Percentiles rank a stretch among this genome's conserved stretches.
Conservation (phyloP, 2,797 vertebrate genomes). For the Naso thynnoides region DNA sequence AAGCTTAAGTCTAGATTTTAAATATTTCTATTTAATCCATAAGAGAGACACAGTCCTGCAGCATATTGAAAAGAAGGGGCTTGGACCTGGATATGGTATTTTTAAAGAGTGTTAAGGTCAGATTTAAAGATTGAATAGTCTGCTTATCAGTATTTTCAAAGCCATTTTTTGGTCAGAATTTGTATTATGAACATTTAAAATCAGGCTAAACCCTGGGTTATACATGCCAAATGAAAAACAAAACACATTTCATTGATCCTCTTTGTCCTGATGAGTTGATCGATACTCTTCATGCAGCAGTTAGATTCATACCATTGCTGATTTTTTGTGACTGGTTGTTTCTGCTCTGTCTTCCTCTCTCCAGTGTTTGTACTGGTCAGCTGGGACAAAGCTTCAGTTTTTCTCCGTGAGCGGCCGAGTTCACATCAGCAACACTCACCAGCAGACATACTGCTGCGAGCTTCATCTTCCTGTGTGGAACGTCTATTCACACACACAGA, state of each 20-base stretch:
- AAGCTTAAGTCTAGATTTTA: too few species aligned
- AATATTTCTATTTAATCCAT: too few species aligned
- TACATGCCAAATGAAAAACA: background rate
- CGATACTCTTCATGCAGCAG: background rate
- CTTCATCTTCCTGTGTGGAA: slow-evolving; percentile 18
- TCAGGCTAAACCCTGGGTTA: background rate
- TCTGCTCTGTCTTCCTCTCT: too few species aligned
- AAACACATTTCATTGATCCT: background rate
- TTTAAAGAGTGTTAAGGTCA: too few species aligned
- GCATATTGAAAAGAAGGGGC: too few species aligned
- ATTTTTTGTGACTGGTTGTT: too few species aligned
- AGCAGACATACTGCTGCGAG: slow-evolving; percentile 15
- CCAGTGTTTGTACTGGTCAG: background rate
- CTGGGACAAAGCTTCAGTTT: background rate
- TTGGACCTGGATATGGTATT: too few species aligned
- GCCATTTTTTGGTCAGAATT: background rate
- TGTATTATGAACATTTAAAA: background rate
- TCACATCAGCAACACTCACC: slow-evolving; percentile 21
- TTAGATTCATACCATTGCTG: background rate
- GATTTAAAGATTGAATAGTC: too few species aligned
- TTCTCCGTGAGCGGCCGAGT: background rate
- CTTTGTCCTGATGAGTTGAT: background rate
- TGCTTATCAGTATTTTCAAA: background rate
- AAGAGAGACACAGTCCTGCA: too few species aligned
- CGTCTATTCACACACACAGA: background rate